Evolutionary conservation across 1,140 invertebrate genomes (phyloP), one percentile per base, ranked within the genome.

Genomic region (Papilio dardanus): DNA sequence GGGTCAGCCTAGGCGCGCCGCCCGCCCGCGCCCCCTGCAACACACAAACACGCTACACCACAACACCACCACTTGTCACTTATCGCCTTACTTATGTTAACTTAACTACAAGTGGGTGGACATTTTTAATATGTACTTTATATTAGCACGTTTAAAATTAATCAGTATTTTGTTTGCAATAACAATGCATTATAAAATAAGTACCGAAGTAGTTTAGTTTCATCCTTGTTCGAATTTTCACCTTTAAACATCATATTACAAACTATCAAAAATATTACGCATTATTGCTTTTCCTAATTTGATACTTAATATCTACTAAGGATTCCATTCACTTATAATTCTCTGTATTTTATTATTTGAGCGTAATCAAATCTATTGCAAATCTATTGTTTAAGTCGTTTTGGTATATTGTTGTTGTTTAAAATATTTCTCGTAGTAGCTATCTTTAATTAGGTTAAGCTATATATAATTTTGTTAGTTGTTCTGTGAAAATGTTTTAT

Each of bases 21-120:
- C 77, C 92, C 84, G 78, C 82, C 85, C 81, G 77, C 92, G 83
- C 91, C 90, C 91, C 90, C 93, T 94, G 93, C 77, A 94, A 94
- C 90, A 94, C 88, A 94, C 93, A 84, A 93, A 94, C 79, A 93
- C 80, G 92, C 91, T 93, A 90, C 90, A 92, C 86, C 83, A 84
- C 83, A 83, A 86, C 84, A 86, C 86, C 86, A 87, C 83, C 86
- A 84, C 86, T 37, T 12, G 14, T 37, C 10, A 75, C 71, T 83
- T 78, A 77, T 79, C 66, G 74, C 58, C 21, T 67, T 40, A 40
- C 14, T 24, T 40, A 58, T 58, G 21, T 24, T 3, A 58, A 58
- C 50, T 14, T 58, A 28, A 58, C 54, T 58, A 30, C 10, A 58
- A 58, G 54, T 28, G 54, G 54, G 54, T 58, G 54, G 54, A 58